Percentiles rank a stretch among this genome's conserved stretches.
phyloP scores from a whole-genome alignment of 1,140 invertebrate species.

The Ganaspis sp. region DNA sequence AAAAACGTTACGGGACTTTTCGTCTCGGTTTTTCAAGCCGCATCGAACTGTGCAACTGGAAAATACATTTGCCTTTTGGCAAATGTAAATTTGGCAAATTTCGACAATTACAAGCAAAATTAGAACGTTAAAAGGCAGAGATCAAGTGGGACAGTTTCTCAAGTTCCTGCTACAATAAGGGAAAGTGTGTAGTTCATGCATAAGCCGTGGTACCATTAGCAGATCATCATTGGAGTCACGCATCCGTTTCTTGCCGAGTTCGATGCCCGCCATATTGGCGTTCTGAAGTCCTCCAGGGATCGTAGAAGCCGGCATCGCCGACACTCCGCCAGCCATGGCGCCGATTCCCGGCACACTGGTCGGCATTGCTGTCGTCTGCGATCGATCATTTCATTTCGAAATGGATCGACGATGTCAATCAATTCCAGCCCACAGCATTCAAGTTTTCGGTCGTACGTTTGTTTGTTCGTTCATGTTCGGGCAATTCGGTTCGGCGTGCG shows the following conservation, averaged over 20 bases:
- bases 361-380: constrained; percentile 72
- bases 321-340: constrained; percentile 72
- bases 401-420: constrained; percentile 50
- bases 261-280: constrained; percentile 79
- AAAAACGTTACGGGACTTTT: too few relatives aligned
- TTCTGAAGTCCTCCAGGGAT: constrained; percentile 77
- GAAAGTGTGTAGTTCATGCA: constrained; percentile 78
- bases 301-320: constrained; percentile 69
- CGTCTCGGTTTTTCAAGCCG: too few relatives aligned
- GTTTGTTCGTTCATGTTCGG: constrained; percentile 47
- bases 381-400: constrained; percentile 39
- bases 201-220: constrained; percentile 91
- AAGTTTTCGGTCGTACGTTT: constrained; percentile 55
- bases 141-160: not conserved
- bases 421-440: constrained; percentile 36
- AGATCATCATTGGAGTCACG: constrained; percentile 90
- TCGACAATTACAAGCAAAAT: too few relatives aligned
- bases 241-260: constrained; percentile 91
- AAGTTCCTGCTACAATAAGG: constrained; percentile 58
- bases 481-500: constrained; percentile 69
- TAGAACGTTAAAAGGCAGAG: too few relatives aligned
- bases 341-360: constrained; percentile 70
- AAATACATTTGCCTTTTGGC: too few relatives aligned
- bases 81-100: too few relatives aligned
- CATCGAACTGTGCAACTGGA: too few relatives aligned